phyloP scores from a whole-genome alignment of 2,888 invertebrate species.

The Muscina levida region DNA sequence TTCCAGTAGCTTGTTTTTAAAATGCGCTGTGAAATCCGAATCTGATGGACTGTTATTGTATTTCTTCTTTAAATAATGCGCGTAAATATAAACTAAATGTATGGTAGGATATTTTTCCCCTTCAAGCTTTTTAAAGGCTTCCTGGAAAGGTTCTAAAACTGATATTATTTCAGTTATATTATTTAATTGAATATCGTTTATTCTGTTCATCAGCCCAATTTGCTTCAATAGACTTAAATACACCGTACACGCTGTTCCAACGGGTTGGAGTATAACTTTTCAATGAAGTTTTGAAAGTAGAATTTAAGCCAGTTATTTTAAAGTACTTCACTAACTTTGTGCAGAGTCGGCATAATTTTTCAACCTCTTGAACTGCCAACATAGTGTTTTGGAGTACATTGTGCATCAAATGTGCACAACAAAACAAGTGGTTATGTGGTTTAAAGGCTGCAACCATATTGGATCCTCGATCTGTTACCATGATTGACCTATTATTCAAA shows the following conservation, averaged over 20 bases:
- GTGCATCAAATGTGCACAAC: neutral
- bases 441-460: constrained; percentile 23
- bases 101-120: constrained; percentile 44
- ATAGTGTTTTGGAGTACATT: neutral
- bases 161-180: constrained; percentile 15
- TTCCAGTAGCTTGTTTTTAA: neutral
- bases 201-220: neutral
- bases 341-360: too few species aligned
- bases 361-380: too few species aligned
- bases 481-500: constrained; percentile 33
- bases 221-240: too few species aligned
- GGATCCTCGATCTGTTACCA: constrained; percentile 38
- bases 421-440: neutral
- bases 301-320: too few species aligned
- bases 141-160: constrained; percentile 41
- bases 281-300: too few species aligned
- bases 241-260: too few species aligned
- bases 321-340: too few species aligned
- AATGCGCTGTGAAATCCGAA: neutral
- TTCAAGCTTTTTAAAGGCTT: constrained; percentile 41
- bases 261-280: too few species aligned
- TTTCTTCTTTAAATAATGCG: too few species aligned
- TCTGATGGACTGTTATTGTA: too few species aligned
- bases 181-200: constrained; percentile 27
- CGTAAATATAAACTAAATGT: constrained; percentile 8